A percentile compares a stretch with the other conserved stretches of the same genome.
phyloP scores from a whole-genome alignment of 2,888 invertebrate genomes.

The Atethmia centrago region DNA sequence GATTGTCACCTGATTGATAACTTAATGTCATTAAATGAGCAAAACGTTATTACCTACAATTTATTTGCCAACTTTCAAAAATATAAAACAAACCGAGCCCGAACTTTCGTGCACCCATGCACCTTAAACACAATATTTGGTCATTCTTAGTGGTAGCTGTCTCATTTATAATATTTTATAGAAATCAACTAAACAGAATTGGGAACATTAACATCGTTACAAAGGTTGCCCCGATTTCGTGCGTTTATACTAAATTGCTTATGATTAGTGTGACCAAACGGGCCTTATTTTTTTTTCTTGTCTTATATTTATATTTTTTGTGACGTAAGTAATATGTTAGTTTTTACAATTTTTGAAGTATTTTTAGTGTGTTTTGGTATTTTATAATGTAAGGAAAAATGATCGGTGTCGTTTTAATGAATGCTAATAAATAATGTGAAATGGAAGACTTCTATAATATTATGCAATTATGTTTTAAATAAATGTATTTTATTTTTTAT shows the following conservation, averaged over 20 bases:
- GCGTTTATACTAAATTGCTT: conserved; percentile 85
- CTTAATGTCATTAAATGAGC: neutral
- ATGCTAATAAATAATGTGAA: conserved; percentile 19
- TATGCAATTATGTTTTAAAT: too few relatives aligned
- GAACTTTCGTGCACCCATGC: conserved; percentile 74
- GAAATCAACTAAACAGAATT: conserved; percentile 90
- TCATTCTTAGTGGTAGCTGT: conserved; percentile 90
- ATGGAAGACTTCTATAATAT: neutral
- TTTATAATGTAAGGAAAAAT: conserved; percentile 43
- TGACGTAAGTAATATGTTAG: conserved; percentile 67
- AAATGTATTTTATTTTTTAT: too few relatives aligned
- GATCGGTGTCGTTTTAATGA: conserved; percentile 25
- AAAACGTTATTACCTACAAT: neutral
- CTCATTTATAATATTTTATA: conserved; percentile 90
- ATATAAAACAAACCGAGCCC: neutral
- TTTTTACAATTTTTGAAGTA: conserved; percentile 63
- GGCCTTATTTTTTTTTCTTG: conserved; percentile 59
- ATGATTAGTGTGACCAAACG: conserved; percentile 83
- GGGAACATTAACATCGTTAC: conserved; percentile 87
- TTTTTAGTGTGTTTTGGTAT: conserved; percentile 58
- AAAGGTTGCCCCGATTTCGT: conserved; percentile 84
- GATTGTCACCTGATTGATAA: too few relatives aligned
- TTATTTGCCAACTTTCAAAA: neutral
- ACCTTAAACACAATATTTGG: conserved; percentile 86
- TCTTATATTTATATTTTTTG: conserved; percentile 59